Base-by-base conservation (phyloP, 1,140 invertebrate genomes). In the Euura saliciscinereae region DNA sequence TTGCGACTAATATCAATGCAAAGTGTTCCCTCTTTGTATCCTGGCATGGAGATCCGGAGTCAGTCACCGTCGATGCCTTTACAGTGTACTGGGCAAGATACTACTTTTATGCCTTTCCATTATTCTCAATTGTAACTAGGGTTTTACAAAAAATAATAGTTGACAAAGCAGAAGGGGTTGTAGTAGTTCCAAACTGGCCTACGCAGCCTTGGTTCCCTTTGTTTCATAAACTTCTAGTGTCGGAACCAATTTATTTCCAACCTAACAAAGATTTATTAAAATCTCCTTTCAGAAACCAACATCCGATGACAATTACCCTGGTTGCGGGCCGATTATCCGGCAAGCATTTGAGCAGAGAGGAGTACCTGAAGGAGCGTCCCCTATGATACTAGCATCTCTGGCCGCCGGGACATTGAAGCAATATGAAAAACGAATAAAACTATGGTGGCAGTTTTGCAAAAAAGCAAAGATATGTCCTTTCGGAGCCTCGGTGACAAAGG, bases 1-100 rank as follows among this genome's bases (percentile, higher is more conserved):
- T 79, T 74, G 81, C 80, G 1, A 74, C 77, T 6, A 75, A 76
- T 67, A 69, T n/a, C 11, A 81, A 80, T 64, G 59, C 66, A 28
- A 82, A 80, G 75, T 80, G 80, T 69, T 4, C 59, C 4, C 70
- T 8, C 43, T 82, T 76, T 70, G 45, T 80, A 7, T 79, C 80
- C 3, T 82, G 78, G 80, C 72, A 65, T 13, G 70, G 68, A 65
- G 78, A 79, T 66, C 77, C 77, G 10, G 73, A 44, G 45, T 46
- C 77, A 8, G 44, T 46, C 6, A 64, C 70, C 6, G 68, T 78
- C 10, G 77, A 78, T 69, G 77, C 73, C n/a, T 78, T 78, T 51
- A 78, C 76, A 44, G 46, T 68, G 3, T 43, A 65, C 46, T 70
- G 68, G 73, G 45, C 44, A 42, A 51, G 28, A 28, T 28, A 28